phyloP scores from a whole-genome alignment of 2,888 invertebrate species.

The Boloria euphrosyne region DNA sequence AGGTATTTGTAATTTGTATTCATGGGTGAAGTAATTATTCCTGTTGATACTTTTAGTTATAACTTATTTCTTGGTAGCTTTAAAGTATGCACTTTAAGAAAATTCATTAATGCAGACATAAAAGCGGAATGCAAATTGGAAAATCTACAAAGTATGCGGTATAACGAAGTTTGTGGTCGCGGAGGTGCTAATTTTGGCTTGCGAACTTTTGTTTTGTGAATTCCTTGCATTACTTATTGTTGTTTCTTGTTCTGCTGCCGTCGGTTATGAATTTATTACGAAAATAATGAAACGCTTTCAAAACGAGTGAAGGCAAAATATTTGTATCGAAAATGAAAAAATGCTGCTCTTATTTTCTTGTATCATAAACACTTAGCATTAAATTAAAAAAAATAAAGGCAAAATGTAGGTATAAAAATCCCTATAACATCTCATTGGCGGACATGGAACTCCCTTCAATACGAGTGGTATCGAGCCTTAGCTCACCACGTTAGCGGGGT shows the following conservation, averaged over 20 bases:
- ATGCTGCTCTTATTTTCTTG: background rate
- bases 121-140: slow-evolving; percentile 39
- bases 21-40: background rate
- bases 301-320: background rate
- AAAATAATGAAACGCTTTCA: slow-evolving; percentile 10
- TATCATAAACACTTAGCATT: background rate
- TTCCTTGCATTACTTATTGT: slow-evolving; percentile 31
- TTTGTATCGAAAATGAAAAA: background rate
- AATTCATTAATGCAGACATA: slow-evolving; percentile 34
- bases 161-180: slow-evolving; percentile 39
- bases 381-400: too few species aligned
- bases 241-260: slow-evolving; percentile 28
- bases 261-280: slow-evolving; percentile 29
- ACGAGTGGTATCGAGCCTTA: too few species aligned
- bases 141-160: slow-evolving; percentile 35
- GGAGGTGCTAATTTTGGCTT: slow-evolving; percentile 41
- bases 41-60: slow-evolving; percentile 2
- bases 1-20: background rate
- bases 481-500: too few species aligned
- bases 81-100: slow-evolving; percentile 31
- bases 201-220: slow-evolving; percentile 37
- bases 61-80: slow-evolving; percentile 19
- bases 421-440: too few species aligned
- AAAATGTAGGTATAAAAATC: too few species aligned
- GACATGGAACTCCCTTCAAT: too few species aligned